These are phyloP conservation scores for Bedellia somnulentella DNA, from an alignment of 2,888 invertebrate genomes.

Conservation along the genomic window DNA sequence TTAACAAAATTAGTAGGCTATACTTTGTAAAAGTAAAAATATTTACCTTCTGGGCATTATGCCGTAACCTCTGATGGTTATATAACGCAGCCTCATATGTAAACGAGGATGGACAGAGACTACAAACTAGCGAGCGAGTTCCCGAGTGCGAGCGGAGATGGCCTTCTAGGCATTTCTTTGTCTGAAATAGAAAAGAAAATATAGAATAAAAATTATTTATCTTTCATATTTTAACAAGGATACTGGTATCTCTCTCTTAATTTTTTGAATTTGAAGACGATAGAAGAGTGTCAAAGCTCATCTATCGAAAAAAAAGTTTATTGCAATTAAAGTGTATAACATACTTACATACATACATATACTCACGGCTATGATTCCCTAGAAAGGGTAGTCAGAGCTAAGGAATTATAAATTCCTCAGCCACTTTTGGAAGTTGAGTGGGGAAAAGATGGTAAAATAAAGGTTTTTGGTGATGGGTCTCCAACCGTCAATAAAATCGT, in stretches of 20 bases:
- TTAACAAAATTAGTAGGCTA: neutral
- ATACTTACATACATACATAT: no score
- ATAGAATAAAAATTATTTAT: neutral
- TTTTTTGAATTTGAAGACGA: no score
- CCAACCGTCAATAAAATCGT: no score
- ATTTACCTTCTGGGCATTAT: constrained; percentile 1
- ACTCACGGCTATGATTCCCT: no score
- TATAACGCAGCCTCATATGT: constrained; percentile 7
- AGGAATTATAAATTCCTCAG: no score
- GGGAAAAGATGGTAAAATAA: no score
- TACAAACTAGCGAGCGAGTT: constrained; percentile 7
- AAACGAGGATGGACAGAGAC: constrained; percentile 6
- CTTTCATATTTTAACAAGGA: no score
- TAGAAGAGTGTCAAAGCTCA: neutral
- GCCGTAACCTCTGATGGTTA: constrained; percentile 6
- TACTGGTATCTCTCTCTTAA: no score
- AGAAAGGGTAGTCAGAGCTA: no score
- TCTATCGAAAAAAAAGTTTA: neutral
- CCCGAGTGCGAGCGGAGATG: constrained; percentile 8
- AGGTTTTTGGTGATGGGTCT: no score
- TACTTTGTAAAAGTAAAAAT: neutral
- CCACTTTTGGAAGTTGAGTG: no score
- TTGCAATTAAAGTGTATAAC: no score
- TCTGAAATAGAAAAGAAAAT: constrained; percentile 1
- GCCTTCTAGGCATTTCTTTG: constrained; percentile 5